Conservation (phyloP, 2,888 invertebrate genomes). For the Lumbricus terrestris region DNA sequence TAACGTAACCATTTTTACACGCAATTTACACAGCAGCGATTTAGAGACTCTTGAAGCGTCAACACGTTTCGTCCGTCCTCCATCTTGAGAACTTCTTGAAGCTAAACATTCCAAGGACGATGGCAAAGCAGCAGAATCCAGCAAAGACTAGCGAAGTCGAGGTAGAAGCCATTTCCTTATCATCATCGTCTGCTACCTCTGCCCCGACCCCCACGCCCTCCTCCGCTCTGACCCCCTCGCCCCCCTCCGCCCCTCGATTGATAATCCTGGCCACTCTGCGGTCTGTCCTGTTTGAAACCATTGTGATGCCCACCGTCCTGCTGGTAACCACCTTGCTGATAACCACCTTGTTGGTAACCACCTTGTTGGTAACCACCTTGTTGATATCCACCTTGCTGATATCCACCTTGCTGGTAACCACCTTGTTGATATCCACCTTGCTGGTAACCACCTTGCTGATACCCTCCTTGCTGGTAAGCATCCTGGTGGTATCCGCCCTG, state of each 20-base stretch:
- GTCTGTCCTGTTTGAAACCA: not conserved
- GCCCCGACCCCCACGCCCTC: slow-evolving; percentile 45
- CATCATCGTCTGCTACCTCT: not conserved
- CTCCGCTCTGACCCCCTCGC: slow-evolving; percentile 59
- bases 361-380: not conserved
- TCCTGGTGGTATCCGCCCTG: slow-evolving; percentile 31
- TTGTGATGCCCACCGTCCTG: not conserved
- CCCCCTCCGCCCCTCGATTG: slow-evolving; percentile 84
- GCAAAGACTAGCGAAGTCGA: not conserved
- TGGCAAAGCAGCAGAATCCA: not conserved
- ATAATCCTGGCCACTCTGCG: slow-evolving; percentile 65
- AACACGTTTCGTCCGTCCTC: not conserved
- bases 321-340: not conserved
- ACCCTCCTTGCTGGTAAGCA: slow-evolving; percentile 19
- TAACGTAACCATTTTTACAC: not conserved
- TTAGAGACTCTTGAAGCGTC: not conserved
- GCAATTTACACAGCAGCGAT: not conserved
- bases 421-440: slow-evolving; percentile 80
- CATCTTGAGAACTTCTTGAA: not conserved
- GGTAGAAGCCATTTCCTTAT: not conserved
- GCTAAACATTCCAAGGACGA: not conserved
- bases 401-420: slow-evolving; percentile 79
- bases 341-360: not conserved
- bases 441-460: slow-evolving; percentile 14
- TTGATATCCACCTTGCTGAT: not conserved